Conservation (phyloP, 2,797 vertebrate genomes). For the Pelodytes ibericus region DNA sequence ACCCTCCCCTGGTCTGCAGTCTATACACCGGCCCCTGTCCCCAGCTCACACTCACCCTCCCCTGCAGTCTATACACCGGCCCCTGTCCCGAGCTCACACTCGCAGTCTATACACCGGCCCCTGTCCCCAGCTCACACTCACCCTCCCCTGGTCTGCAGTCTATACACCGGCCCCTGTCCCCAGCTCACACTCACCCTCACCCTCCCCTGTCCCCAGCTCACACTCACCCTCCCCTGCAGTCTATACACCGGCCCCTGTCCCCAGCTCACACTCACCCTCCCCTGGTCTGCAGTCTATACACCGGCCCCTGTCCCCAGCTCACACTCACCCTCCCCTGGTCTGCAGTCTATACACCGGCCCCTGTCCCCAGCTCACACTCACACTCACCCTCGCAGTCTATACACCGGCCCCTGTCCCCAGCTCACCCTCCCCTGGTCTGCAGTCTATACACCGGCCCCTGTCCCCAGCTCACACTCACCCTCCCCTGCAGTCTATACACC, state of each 20-base stretch:
- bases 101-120: background rate
- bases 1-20: no score
- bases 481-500: background rate
- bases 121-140: constrained; percentile 1
- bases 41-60: background rate
- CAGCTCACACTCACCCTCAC: background rate
- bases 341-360: background rate
- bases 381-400: background rate
- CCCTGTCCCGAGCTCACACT: background rate
- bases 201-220: background rate
- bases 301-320: background rate
- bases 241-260: background rate
- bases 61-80: background rate
- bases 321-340: background rate
- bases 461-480: background rate
- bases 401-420: background rate
- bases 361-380: background rate
- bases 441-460: background rate
- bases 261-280: no score
- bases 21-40: no score
- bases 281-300: no score
- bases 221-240: background rate
- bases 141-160: no score
- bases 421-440: no score
- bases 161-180: background rate